phyloP scores from a whole-genome alignment of 2,888 invertebrate species.

The Nymphalis c-album region DNA sequence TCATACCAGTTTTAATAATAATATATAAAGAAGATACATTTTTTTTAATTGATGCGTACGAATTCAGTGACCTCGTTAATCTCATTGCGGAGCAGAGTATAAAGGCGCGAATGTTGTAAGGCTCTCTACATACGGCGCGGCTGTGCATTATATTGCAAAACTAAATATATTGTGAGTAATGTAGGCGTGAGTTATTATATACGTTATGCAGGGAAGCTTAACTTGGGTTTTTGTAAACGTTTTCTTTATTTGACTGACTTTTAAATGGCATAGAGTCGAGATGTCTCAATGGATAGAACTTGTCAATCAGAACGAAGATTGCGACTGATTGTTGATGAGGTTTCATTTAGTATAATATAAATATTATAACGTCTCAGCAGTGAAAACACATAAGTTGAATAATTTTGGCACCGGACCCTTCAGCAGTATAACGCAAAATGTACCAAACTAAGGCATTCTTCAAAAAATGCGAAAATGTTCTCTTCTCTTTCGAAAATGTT shows the following conservation, averaged over 20 bases:
- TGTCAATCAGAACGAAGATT: background rate
- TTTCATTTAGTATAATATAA: no score
- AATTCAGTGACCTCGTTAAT: conserved; percentile 20
- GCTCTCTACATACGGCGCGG: conserved; percentile 3
- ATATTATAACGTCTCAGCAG: no score
- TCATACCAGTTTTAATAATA: background rate
- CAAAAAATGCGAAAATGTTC: no score
- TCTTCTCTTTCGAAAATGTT: no score
- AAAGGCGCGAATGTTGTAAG: conserved; percentile 8
- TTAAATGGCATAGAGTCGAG: background rate
- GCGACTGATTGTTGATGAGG: no score
- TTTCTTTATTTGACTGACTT: background rate
- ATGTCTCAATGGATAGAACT: background rate
- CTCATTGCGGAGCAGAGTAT: conserved; percentile 13
- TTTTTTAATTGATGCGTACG: conserved; percentile 12
- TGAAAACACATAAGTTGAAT: no score
- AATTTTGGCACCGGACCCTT: no score
- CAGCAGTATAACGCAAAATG: no score
- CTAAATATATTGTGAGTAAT: background rate
- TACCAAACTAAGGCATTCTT: no score
- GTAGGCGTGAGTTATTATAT: background rate
- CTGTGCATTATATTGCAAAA: background rate
- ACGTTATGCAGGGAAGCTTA: background rate
- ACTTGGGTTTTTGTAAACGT: no score
- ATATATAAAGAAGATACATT: conserved; percentile 9